These are phyloP conservation scores for Zootoca vivipara DNA, from an alignment of 2,113 vertebrate species.

Conservation along the genomic window DNA sequence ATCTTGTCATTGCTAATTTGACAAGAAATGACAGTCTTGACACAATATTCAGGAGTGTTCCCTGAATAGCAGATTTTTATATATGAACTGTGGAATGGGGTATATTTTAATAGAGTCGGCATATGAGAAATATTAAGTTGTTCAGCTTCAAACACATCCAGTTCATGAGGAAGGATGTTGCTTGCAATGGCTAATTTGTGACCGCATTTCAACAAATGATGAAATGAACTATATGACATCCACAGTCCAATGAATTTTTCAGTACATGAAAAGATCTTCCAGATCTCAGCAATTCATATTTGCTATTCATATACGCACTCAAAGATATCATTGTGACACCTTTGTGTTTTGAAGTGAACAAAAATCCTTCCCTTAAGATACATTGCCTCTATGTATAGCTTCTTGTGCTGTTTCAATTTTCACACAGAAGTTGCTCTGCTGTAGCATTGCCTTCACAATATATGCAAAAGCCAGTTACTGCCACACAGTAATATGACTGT, in stretches of 20 bases:
- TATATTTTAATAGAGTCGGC: neutral
- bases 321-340: neutral
- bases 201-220: slow-evolving; percentile 22
- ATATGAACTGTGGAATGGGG: neutral
- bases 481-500: neutral
- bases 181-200: slow-evolving; percentile 32
- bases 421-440: neutral
- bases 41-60: neutral
- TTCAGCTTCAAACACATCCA: neutral
- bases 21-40: slow-evolving; percentile 21
- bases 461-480: neutral
- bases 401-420: neutral
- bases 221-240: slow-evolving; percentile 19
- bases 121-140: slow-evolving; percentile 31
- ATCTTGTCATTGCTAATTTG: slow-evolving; percentile 22
- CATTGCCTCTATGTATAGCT: neutral
- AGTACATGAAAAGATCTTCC: slow-evolving; percentile 6
- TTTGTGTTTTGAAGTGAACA: slow-evolving; percentile 3
- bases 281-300: slow-evolving; percentile 32
- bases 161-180: slow-evolving; percentile 26
- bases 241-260: slow-evolving; percentile 3
- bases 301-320: slow-evolving; percentile 11
- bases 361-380: neutral
- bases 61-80: slow-evolving; percentile 10
- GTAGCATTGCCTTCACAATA: neutral